Percentiles rank a stretch among this genome's conserved stretches.
Conservation (phyloP, 2,113 vertebrate species). For the Zosterops borbonicus region DNA sequence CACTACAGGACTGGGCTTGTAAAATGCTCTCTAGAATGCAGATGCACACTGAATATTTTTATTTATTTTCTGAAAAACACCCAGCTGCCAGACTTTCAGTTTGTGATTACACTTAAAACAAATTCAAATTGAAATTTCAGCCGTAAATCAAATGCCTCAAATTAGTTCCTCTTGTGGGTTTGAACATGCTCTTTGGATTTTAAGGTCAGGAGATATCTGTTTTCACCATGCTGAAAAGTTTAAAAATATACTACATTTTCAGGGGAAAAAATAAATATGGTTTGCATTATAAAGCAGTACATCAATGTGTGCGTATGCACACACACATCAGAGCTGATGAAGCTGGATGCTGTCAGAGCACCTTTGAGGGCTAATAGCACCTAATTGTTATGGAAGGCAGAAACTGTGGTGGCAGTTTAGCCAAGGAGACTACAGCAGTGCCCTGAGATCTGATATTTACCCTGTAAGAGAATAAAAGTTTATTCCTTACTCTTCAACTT, state of each 20-base stretch:
- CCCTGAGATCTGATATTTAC: slow-evolving; percentile 3
- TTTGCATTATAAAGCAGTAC: slow-evolving; percentile 56
- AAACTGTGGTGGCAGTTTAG: neutral
- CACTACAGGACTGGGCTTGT: slow-evolving; percentile 74
- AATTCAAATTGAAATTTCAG: slow-evolving; percentile 64
- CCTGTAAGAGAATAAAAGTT: slow-evolving; percentile 40
- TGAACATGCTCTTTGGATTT: slow-evolving; percentile 59
- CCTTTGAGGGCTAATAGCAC: slow-evolving; percentile 30
- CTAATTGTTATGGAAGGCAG: slow-evolving; percentile 18
- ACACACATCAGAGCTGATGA: neutral
- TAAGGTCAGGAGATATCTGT: slow-evolving; percentile 52
- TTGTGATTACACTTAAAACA: slow-evolving; percentile 58
- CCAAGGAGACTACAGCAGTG: neutral
- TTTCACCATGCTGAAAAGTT: slow-evolving; percentile 65
- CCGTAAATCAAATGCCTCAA: slow-evolving; percentile 62
- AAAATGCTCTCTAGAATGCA: slow-evolving; percentile 66
- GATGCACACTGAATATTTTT: slow-evolving; percentile 20
- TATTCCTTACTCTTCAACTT: slow-evolving; percentile 38
- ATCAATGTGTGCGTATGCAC: neutral
- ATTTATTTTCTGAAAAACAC: slow-evolving; percentile 60
- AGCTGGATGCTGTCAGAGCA: slow-evolving; percentile 1
- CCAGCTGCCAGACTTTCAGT: slow-evolving; percentile 48
- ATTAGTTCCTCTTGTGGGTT: slow-evolving; percentile 68
- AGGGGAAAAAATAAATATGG: slow-evolving; percentile 15
- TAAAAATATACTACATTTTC: slow-evolving; percentile 58